Percentiles rank a stretch among this genome's conserved stretches.
Evolutionary conservation across 2,797 vertebrate genomes (phyloP).

Genomic region (Sciurus carolinensis): DNA sequence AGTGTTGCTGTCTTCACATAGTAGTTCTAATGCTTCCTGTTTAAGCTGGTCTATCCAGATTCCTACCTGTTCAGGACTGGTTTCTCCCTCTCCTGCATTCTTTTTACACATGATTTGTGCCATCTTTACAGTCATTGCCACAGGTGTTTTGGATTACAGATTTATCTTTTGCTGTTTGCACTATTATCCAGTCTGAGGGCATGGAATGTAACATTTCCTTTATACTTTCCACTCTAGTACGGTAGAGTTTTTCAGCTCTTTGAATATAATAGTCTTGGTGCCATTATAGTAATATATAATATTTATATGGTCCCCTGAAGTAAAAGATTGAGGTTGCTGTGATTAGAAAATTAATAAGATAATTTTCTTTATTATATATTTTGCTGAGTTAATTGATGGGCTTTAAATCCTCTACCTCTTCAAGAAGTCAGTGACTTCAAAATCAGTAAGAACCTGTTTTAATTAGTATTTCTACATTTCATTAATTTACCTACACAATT

Average conservation of each 20-base stretch:
- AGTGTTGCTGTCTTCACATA: background rate
- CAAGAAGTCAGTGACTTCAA: constrained; percentile 15
- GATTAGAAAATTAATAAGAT: background rate
- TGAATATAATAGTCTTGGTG: background rate
- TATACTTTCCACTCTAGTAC: background rate
- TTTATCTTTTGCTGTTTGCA: background rate
- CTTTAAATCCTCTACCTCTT: constrained; percentile 14
- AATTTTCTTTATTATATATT: background rate
- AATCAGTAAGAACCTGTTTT: constrained; percentile 41
- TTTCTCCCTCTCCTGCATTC: background rate
- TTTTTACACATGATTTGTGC: background rate
- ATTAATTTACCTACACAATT: constrained; percentile 23
- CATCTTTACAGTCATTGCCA: background rate
- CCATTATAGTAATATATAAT: background rate
- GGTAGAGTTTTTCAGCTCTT: constrained; percentile 14
- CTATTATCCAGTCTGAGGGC: background rate
- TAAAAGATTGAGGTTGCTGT: background rate
- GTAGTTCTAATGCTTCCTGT: background rate
- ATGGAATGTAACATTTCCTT: background rate
- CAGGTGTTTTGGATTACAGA: background rate
- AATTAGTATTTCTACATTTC: constrained; percentile 38
- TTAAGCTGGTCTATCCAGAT: background rate
- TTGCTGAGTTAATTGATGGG: background rate
- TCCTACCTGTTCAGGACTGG: background rate
- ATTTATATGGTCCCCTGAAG: background rate